phyloP scores from a whole-genome alignment of 2,113 vertebrate species.

The Numenius arquata region DNA sequence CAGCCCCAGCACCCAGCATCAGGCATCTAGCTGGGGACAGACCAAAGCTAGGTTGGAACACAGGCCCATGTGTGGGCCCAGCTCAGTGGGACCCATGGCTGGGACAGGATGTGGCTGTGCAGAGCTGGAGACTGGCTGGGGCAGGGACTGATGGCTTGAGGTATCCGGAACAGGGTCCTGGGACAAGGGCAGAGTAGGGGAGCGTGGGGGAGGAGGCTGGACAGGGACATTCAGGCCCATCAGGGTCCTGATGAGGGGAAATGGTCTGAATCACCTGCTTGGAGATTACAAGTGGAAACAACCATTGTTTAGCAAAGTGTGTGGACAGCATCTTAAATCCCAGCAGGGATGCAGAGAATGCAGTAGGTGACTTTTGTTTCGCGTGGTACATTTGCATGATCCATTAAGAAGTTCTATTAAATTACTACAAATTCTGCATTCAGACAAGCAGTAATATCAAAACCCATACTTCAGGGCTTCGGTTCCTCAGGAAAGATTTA shows the following conservation, averaged over 20 bases:
- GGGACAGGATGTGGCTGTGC: fast-evolving
- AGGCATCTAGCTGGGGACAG: not conserved
- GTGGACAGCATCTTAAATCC: not conserved
- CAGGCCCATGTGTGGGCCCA: too few species aligned
- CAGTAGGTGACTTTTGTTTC: not conserved
- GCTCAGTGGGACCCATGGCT: not conserved
- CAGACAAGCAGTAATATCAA: not conserved
- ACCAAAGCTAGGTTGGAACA: not conserved
- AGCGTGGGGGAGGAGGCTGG: fast-evolving
- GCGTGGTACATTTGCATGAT: not conserved
- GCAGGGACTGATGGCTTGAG: not conserved
- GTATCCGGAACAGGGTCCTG: not conserved
- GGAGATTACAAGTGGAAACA: not conserved
- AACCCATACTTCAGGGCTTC: not conserved
- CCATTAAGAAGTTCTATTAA: not conserved
- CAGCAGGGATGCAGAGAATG: not conserved
- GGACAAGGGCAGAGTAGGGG: fast-evolving
- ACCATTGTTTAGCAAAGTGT: fast-evolving
- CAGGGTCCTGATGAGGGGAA: not conserved
- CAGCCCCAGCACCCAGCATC: fast-evolving
- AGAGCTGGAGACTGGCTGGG: not conserved
- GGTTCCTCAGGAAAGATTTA: not conserved
- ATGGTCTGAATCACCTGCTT: not conserved
- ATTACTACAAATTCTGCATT: not conserved
- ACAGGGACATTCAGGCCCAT: not conserved